These are phyloP conservation scores for Eristalis arbustorum DNA, from an alignment of 2,888 invertebrate genomes.

Conservation along the genomic window DNA sequence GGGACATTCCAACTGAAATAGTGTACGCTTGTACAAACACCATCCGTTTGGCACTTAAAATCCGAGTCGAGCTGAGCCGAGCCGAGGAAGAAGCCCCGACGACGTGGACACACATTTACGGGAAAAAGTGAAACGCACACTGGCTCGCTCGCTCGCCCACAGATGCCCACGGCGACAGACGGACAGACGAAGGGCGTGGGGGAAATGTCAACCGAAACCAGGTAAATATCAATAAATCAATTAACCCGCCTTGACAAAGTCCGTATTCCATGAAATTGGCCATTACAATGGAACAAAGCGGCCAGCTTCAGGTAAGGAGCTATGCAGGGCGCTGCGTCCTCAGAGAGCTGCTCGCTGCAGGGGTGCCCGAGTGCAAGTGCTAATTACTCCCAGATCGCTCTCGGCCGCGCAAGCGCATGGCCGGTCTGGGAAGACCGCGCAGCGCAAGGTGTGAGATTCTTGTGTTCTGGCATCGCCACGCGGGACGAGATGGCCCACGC, in stretches of 20 bases:
- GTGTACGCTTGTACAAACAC: constrained; percentile 60
- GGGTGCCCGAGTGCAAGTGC: constrained; percentile 67
- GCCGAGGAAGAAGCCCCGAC: constrained; percentile 1
- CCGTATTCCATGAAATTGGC: constrained; percentile 73
- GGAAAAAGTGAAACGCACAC: constrained; percentile 61
- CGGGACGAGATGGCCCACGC: constrained; percentile 47
- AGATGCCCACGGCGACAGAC: neutral
- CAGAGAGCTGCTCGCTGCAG: constrained; percentile 22
- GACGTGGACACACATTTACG: constrained; percentile 55
- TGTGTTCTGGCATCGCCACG: constrained; percentile 32
- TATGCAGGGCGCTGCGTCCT: neutral
- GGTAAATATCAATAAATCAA: constrained; percentile 80
- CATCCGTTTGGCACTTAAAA: constrained; percentile 66
- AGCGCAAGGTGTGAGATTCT: constrained; percentile 63
- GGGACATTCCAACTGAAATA: constrained; percentile 65
- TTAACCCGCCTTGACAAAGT: constrained; percentile 74
- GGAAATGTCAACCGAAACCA: constrained; percentile 75
- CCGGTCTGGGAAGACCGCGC: neutral
- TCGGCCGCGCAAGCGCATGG: neutral
- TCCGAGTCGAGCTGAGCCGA: too few species aligned
- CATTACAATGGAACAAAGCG: constrained; percentile 72
- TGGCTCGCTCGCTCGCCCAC: too few species aligned
- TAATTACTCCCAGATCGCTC: constrained; percentile 70
- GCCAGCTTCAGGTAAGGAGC: constrained; percentile 7
- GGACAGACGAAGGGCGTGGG: neutral